phyloP scores from a whole-genome alignment of 2,113 vertebrate genomes.

The Gadus macrocephalus region DNA sequence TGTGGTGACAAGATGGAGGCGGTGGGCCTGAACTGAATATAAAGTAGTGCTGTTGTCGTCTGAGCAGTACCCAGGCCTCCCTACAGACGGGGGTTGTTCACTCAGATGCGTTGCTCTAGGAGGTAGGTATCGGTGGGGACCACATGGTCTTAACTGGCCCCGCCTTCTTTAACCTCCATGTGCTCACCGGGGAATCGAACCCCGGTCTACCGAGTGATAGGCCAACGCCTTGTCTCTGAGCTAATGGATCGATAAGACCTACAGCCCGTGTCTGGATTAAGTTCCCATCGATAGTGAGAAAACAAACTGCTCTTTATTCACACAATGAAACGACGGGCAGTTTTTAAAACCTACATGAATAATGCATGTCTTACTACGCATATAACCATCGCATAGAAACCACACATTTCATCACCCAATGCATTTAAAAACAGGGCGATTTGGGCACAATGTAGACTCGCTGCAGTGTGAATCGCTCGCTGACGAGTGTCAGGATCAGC shows the following conservation, averaged over 20 bases:
- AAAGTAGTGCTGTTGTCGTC: constrained; percentile 46
- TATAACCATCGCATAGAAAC: too few species aligned
- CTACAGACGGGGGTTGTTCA: constrained; percentile 61
- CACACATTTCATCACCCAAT: too few species aligned
- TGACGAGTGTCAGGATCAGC: too few species aligned
- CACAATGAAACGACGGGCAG: not conserved
- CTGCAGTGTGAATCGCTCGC: too few species aligned
- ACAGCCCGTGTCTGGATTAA: not conserved
- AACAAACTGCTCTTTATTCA: not conserved
- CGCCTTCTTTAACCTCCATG: constrained; percentile 74
- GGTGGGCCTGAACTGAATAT: too few species aligned
- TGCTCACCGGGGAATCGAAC: not conserved
- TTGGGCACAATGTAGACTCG: too few species aligned
- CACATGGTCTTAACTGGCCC: constrained; percentile 67
- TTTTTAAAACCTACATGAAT: too few species aligned
- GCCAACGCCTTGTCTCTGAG: not conserved
- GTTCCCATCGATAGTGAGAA: too few species aligned
- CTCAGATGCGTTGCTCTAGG: constrained; percentile 67
- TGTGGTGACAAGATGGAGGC: too few species aligned
- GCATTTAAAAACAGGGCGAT: too few species aligned
- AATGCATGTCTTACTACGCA: not conserved
- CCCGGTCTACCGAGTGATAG: not conserved
- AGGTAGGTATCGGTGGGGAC: constrained; percentile 72
- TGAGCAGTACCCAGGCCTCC: constrained; percentile 58
- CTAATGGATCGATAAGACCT: not conserved